A percentile compares a stretch with the other conserved stretches of the same genome.
phyloP scores from a whole-genome alignment of 2,888 invertebrate species.

The Belgica antarctica region DNA sequence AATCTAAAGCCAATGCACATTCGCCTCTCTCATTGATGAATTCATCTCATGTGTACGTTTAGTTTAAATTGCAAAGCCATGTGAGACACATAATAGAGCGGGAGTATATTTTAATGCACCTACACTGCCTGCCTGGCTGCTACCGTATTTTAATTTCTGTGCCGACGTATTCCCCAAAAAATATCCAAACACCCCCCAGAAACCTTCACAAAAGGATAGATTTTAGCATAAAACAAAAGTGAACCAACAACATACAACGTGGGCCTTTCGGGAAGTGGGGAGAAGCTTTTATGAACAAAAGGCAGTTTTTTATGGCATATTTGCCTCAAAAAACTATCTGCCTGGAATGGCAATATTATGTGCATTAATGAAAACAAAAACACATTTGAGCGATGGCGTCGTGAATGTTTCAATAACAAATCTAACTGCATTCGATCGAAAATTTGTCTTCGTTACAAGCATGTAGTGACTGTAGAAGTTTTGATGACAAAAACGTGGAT shows the following conservation, averaged over 20 bases:
- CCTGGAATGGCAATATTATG: neutral
- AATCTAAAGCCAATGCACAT: neutral
- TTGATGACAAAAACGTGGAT: no score
- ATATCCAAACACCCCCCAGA: neutral
- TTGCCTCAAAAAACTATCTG: neutral
- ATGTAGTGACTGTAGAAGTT: no score
- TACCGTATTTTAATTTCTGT: neutral
- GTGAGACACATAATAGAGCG: constrained; percentile 11
- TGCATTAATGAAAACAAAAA: constrained; percentile 24
- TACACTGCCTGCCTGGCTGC: neutral
- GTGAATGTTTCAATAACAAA: no score
- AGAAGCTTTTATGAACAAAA: constrained; percentile 12
- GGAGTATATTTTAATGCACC: constrained; percentile 11
- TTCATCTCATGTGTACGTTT: neutral
- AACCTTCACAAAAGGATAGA: neutral
- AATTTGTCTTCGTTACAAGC: no score
- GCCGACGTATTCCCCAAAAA: neutral
- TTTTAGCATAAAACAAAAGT: neutral
- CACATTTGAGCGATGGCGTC: neutral
- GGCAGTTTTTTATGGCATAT: constrained; percentile 24
- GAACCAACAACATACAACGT: neutral
- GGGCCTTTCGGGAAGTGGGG: no score
- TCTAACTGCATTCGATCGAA: no score
- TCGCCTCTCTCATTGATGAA: neutral
- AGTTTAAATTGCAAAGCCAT: constrained; percentile 6